Base-by-base conservation (phyloP, 2,888 invertebrate species). In the Coleophora flavipennella region DNA sequence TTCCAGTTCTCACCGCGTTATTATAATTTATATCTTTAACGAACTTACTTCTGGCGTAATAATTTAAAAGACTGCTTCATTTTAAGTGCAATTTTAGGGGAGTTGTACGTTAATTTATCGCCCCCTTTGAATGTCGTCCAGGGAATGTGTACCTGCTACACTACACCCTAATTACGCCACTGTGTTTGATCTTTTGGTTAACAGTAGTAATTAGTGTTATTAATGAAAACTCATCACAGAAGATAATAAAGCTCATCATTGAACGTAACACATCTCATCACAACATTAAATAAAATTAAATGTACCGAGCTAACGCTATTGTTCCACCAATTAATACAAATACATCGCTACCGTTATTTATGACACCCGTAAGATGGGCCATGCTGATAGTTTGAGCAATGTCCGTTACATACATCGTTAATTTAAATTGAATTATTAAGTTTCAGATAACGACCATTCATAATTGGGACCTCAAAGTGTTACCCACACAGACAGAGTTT, bases 401-500 rank as follows among this genome's bases (percentile, higher is more conserved):
- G 58, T 53, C 55, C 40, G 39, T 40, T 46, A 42, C 42, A 51
- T 46, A 42, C 42, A 51, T 52, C 54, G 56, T 59, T 60, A 60
- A 59, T 58, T 54, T 53, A 48, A 54, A 59, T 58, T 53, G 54
- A 59, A 56, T 59, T 55, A 57, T 57, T 56, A 53, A 54, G 50
- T 57, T 53, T 46, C 36, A 40, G 42, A 41, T 48, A 48, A 44
- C 36, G 20, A 35, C 47, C 49, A 43, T 42, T 49, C 41, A 43
- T 44, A 32, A 37, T 40, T 43, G 51, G 42, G 32, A 49, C 44
- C 36, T 13, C 11, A 12, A 13, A 20, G 20, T 20, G 20, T 3
- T 20, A 20, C 20, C 6, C 6, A 20, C 20, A 20, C 20, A 4
- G n/a, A n/a, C n/a, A n/a, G n/a, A n/a, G n/a, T n/a, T n/a, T n/a